Conservation (phyloP, 2,888 invertebrate genomes). For the Acanthosepion esculentum region DNA sequence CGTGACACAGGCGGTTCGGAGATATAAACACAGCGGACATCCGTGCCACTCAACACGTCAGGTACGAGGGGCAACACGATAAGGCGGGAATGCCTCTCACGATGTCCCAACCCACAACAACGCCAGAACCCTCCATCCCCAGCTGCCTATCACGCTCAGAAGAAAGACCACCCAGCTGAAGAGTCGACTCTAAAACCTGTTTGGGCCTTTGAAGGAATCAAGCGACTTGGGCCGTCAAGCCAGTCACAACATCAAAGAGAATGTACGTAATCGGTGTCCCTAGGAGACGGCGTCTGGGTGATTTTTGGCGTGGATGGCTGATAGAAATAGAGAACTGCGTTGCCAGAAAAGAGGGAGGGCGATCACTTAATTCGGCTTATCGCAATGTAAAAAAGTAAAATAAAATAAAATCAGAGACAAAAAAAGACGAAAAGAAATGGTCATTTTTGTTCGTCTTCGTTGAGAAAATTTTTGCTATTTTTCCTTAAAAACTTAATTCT, state of each 20-base stretch:
- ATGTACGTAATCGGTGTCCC: conserved; percentile 2
- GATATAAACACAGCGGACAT: neutral
- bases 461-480: no score
- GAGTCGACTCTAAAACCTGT: neutral
- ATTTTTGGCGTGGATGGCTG: neutral
- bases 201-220: neutral
- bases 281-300: neutral
- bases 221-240: neutral
- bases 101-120: neutral
- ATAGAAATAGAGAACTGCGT: neutral
- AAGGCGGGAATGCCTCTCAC: neutral
- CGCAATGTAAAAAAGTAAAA: neutral
- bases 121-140: neutral
- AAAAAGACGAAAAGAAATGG: neutral
- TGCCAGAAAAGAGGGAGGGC: neutral
- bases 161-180: neutral
- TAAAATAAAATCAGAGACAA: neutral
- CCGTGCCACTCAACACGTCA: conserved; percentile 9
- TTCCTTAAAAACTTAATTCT: no score
- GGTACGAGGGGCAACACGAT: conserved; percentile 33
- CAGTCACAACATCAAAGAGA: neutral
- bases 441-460: no score
- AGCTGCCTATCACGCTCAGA: neutral
- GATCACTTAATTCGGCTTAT: neutral
- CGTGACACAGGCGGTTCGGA: neutral